These are phyloP conservation scores for Discoglossus pictus DNA, from an alignment of 2,797 vertebrate genomes.

Conservation along the genomic window DNA sequence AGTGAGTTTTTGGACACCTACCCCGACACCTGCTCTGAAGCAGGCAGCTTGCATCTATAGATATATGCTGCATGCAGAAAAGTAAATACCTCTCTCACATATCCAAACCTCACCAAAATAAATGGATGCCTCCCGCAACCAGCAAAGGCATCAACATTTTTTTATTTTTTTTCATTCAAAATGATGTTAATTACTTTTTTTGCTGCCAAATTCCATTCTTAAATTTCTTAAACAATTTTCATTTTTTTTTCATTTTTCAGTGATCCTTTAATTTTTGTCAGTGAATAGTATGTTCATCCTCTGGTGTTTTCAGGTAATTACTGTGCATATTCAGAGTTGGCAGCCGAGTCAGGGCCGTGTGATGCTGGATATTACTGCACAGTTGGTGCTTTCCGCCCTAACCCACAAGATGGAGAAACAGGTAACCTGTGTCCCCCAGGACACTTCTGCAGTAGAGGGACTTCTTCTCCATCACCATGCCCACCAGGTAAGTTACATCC, in stretches of 20 bases:
- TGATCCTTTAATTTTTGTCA: neutral
- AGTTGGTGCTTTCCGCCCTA: constrained; percentile 70
- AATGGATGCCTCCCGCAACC: too few species aligned
- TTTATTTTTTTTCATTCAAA: too few species aligned
- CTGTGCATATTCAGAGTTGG: constrained; percentile 73
- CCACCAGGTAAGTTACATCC: constrained; percentile 56
- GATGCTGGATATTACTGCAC: constrained; percentile 80
- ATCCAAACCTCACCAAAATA: too few species aligned
- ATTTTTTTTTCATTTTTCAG: neutral
- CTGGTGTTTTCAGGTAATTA: constrained; percentile 67
- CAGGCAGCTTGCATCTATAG: too few species aligned
- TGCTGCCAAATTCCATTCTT: too few species aligned
- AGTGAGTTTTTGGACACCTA: too few species aligned
- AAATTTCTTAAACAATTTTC: too few species aligned
- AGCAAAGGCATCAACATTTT: too few species aligned
- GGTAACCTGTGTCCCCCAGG: constrained; percentile 84
- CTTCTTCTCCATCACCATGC: constrained; percentile 58
- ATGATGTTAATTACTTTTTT: too few species aligned
- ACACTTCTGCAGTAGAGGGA: constrained; percentile 75
- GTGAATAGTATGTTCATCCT: neutral
- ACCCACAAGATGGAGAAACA: constrained; percentile 72
- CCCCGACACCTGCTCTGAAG: too few species aligned
- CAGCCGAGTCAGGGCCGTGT: constrained; percentile 72
- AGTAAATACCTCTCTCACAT: too few species aligned
- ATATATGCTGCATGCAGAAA: too few species aligned